phyloP scores from a whole-genome alignment of 2,113 vertebrate genomes.

The Dolichotis patagonum region DNA sequence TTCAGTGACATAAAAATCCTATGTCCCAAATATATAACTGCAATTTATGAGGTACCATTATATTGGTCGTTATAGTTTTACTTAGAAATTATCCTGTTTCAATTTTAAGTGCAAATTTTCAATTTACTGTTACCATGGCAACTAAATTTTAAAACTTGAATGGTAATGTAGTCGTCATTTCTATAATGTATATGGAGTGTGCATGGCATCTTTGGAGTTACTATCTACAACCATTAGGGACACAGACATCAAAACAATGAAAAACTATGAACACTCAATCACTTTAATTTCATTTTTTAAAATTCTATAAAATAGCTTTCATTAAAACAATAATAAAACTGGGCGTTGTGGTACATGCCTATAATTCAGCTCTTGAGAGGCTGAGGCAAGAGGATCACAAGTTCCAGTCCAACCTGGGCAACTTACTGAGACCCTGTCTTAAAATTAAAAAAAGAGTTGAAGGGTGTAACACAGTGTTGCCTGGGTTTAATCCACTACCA shows the following conservation, averaged over 20 bases:
- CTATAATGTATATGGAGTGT: neutral
- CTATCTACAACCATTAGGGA: neutral
- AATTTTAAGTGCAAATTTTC: constrained; percentile 10
- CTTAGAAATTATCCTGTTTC: neutral
- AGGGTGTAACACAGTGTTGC: neutral
- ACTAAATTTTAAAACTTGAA: neutral
- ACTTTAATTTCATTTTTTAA: neutral
- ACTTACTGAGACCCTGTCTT: neutral
- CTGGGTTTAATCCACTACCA: neutral
- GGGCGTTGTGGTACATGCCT: neutral
- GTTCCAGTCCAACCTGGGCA: neutral
- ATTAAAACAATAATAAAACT: constrained; percentile 1
- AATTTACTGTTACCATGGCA: neutral
- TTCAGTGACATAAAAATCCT: neutral
- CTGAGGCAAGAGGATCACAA: neutral
- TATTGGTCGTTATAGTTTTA: neutral
- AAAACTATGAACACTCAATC: neutral
- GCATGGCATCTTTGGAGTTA: neutral
- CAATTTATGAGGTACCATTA: neutral
- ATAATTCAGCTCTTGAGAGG: neutral
- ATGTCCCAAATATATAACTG: neutral
- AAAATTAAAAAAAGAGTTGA: neutral
- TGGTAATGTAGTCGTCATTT: neutral
- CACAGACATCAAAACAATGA: neutral
- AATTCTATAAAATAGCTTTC: neutral